A percentile compares a stretch with the other conserved stretches of the same genome.
Conservation (phyloP, 2,888 invertebrate species). For the Yponomeuta evonymella region DNA sequence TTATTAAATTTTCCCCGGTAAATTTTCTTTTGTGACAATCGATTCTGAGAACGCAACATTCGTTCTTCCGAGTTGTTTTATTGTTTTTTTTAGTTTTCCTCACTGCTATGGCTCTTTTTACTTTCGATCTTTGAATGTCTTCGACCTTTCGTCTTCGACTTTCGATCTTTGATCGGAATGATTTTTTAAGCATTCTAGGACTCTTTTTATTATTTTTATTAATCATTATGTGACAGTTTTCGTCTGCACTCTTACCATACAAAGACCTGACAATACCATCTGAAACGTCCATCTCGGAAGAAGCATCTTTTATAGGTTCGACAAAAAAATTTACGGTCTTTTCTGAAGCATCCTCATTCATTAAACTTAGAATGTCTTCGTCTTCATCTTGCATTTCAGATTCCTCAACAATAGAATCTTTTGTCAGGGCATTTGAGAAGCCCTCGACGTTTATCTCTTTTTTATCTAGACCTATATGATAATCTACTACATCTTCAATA, state of each 20-base stretch:
- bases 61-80: background rate
- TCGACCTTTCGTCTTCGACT: background rate
- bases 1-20: background rate
- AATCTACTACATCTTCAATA: background rate
- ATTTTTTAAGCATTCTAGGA: background rate
- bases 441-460: background rate
- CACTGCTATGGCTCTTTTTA: background rate
- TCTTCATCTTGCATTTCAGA: background rate
- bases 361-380: background rate
- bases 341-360: background rate
- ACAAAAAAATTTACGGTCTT: background rate
- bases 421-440: background rate
- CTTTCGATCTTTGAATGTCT: background rate
- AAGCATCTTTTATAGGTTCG: background rate
- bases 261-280: background rate
- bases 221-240: background rate
- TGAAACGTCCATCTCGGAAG: background rate
- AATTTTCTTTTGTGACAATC: too few species aligned
- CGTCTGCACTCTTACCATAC: background rate
- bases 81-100: background rate
- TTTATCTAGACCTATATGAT: background rate
- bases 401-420: background rate
- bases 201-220: background rate
- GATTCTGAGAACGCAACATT: background rate
- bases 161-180: background rate